Evolutionary conservation across 2,797 vertebrate species (phyloP), one percentile per base, ranked within the genome.

Genomic region (Phoeniculus purpureus): DNA sequence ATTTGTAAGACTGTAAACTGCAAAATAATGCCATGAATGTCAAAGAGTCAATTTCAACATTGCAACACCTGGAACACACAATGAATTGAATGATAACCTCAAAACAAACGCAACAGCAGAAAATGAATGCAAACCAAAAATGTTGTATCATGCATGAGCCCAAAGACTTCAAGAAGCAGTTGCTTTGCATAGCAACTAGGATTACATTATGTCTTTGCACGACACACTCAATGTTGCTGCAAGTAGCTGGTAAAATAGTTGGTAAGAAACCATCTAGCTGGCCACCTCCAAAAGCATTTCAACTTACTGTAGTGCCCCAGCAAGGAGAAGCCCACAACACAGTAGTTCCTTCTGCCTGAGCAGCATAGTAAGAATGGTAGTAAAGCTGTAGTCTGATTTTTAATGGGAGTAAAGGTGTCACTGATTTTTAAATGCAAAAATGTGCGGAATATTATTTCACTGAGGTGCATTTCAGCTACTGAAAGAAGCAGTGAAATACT

Each of bases 401-500:
- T 43, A 87, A 84, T 47, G 15, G 59, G 61, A 90, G 29, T n/a
- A 50, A 71, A 68, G 48, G 43, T 86, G 84, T 80, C 45, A 37
- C 6, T 65, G 15, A 43, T 85, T 90, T 83, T 81, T 58, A 12
- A 15, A 61, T 81, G 77, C 72, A 60, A 68, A 93, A 62, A 80
- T 5, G 3, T 50, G 20, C 21, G 81, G 56, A 58, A 67, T 37
- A 59, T 31, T 50, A 83, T 51, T 81, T 55, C 76, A 68, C 68
- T 59, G 82, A 81, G 65, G 85, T 67, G 51, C 68, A 77, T 34
- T 73, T 87, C 27, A 83, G 18, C 45, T 26, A 66, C 12, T 56
- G 54, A 91, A 65, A 91, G 18, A 94, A 78, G 76, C 23, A 92
- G 67, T 47, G 76, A 87, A 91, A 85, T 52, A 65, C 66, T 85